These are phyloP conservation scores for Epizoanthus fatuus DNA, from an alignment of 92 coral and sea anemone species.

Conservation along the genomic window DNA sequence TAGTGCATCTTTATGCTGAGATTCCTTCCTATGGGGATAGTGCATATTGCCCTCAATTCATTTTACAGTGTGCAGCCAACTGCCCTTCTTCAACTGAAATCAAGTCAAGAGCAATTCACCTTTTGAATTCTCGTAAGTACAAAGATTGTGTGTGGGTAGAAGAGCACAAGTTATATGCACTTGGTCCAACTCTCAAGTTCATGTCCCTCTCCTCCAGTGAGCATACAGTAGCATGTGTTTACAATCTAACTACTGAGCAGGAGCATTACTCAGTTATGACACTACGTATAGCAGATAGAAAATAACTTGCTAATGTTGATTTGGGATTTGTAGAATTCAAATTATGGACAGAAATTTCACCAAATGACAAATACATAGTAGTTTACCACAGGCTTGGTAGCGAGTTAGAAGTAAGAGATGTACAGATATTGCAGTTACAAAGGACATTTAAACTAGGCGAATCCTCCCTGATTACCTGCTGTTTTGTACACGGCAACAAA, in stretches of 20 bases:
- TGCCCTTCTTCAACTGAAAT: no score
- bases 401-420: no score
- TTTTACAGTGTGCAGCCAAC: not conserved
- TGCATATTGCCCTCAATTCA: no score
- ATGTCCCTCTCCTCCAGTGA: not conserved
- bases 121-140: not conserved
- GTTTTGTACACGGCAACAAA: slow-evolving; percentile 8
- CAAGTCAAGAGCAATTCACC: not conserved
- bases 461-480: not conserved
- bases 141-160: not conserved
- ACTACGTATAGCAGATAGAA: not conserved
- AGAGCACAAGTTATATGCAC: not conserved
- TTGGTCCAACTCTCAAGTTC: not conserved
- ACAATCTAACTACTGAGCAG: not conserved
- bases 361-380: no score
- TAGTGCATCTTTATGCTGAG: no score
- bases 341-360: not conserved
- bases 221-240: not conserved
- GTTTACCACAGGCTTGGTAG: not conserved
- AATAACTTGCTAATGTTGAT: not conserved
- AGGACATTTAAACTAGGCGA: no score
- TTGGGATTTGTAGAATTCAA: not conserved
- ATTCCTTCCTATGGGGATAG: no score
- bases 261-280: not conserved
- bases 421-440: no score